Percentiles rank a stretch among this genome's conserved stretches.
These are phyloP conservation scores for Drosophila ironensis DNA, from an alignment of 1,140 invertebrate genomes.

Conservation along the genomic window DNA sequence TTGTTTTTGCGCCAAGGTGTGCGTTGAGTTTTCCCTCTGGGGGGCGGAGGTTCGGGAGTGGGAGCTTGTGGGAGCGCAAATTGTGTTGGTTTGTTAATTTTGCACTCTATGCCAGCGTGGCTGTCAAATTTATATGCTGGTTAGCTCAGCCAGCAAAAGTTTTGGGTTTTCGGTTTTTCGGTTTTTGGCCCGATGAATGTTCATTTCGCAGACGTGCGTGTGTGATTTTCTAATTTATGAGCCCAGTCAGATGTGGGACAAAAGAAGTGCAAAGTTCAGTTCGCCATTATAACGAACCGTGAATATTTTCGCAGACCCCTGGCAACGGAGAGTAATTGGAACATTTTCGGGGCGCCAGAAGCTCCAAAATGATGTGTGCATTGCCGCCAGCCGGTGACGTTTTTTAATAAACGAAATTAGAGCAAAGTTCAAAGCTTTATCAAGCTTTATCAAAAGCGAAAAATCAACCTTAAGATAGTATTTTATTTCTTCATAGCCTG, in stretches of 20 bases:
- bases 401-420: too few species aligned
- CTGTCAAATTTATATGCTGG: constrained; percentile 78
- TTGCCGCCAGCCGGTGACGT: too few species aligned
- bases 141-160: constrained; percentile 51
- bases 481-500: too few species aligned
- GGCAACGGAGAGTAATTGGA: not conserved
- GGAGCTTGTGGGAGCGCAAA: constrained; percentile 22
- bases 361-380: not conserved
- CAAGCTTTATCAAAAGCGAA: too few species aligned
- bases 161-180: constrained; percentile 29
- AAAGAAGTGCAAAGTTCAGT: constrained; percentile 2
- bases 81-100: constrained; percentile 77
- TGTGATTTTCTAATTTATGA: constrained; percentile 70
- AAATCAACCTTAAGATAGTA: too few species aligned
- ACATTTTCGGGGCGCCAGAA: not conserved
- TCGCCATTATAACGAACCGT: not conserved
- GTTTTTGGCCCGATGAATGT: constrained; percentile 40
- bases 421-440: too few species aligned
- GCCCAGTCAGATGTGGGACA: constrained; percentile 52
- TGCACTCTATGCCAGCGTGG: constrained; percentile 33
- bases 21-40: not conserved
- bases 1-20: constrained; percentile 55
- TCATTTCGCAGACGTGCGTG: constrained; percentile 26
- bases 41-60: not conserved
- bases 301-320: not conserved